Evolutionary conservation across 2,888 invertebrate genomes (phyloP), one percentile per base, ranked within the genome.

Genomic region (Desoria tigrina): DNA sequence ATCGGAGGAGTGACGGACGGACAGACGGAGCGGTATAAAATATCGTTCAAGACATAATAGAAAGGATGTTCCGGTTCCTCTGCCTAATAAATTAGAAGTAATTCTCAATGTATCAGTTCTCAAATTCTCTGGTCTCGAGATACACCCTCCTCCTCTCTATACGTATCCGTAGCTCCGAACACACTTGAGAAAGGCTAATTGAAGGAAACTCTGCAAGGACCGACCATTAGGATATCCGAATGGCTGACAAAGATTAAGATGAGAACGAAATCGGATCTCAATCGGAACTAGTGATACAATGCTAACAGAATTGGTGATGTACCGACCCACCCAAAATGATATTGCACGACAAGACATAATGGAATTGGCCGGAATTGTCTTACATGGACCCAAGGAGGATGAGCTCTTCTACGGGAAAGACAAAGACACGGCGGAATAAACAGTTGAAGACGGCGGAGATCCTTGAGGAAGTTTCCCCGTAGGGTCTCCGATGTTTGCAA

Each of bases 151-250:
- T n/a, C n/a, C n/a, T n/a, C n/a, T n/a, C n/a, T n/a, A n/a, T n/a
- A n/a, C n/a, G n/a, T n/a, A n/a, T n/a, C n/a, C n/a, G n/a, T 45
- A 21, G 45, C 32, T 6, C 27, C 55, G 21, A n/a, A 21, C 21
- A 42, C 58, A 45, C 58, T 58, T 58, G 42, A 58, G 49, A 14
- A 58, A 58, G 58, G 45, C 58, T 58, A 58, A 58, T 58, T 58
- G 58, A 45, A 58, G 42, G 42, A 24, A 45, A 26, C 26, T 9
- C n/a, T 37, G n/a, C n/a, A n/a, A 39, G 57, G 24, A 57, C 37
- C 24, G 21, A n/a, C 37, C 37, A 57, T 57, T 37, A 39, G 57
- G 42, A 57, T 27, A 39, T 39, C 57, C 57, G 42, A 26, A 58
- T 14, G 27, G 28, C 58, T 42, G 58, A 58, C 49, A 58, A 45